Percentiles rank a stretch among this genome's conserved stretches.
Conservation (phyloP, 2,888 invertebrate genomes). For the Oxyteleia sp. region DNA sequence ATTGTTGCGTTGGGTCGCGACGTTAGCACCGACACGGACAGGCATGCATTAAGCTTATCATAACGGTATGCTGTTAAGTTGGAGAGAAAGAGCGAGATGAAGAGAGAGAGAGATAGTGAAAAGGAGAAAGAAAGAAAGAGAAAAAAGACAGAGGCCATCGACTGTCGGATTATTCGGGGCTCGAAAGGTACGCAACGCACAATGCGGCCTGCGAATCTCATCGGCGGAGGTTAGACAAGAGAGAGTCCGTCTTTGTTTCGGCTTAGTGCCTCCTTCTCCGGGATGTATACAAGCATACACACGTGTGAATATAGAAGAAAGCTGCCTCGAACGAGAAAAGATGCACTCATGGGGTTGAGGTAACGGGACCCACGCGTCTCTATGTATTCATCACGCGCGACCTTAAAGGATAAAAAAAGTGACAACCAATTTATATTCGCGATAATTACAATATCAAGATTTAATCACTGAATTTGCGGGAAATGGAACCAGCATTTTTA, state of each 20-base stretch:
- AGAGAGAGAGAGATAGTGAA: no score
- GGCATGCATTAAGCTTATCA: constrained; percentile 86
- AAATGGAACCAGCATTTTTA: constrained; percentile 59
- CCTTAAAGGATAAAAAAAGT: constrained; percentile 84
- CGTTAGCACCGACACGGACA: constrained; percentile 80
- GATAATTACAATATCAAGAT: constrained; percentile 86
- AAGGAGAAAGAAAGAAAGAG: no score
- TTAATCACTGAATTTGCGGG: constrained; percentile 55
- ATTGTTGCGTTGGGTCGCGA: constrained; percentile 85
- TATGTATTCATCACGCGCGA: constrained; percentile 85
- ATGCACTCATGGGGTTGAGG: constrained; percentile 72
- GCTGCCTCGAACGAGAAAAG: constrained; percentile 46
- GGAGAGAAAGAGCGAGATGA: constrained; percentile 64
- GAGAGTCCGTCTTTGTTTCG: constrained; percentile 70
- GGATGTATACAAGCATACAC: constrained; percentile 1
- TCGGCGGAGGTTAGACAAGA: constrained; percentile 74
- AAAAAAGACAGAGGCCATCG: constrained; percentile 72
- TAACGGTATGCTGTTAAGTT: constrained; percentile 85
- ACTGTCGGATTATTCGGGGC: constrained; percentile 78
- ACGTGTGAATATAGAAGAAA: constrained; percentile 27
- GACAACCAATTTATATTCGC: constrained; percentile 86
- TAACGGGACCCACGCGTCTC: constrained; percentile 84
- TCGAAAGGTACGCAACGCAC: constrained; percentile 58
- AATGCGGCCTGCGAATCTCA: constrained; percentile 67
- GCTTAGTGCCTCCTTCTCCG: constrained; percentile 41